Evolutionary conservation across 2,113 vertebrate genomes (phyloP).

Genomic region (Myiopsitta monachus): DNA sequence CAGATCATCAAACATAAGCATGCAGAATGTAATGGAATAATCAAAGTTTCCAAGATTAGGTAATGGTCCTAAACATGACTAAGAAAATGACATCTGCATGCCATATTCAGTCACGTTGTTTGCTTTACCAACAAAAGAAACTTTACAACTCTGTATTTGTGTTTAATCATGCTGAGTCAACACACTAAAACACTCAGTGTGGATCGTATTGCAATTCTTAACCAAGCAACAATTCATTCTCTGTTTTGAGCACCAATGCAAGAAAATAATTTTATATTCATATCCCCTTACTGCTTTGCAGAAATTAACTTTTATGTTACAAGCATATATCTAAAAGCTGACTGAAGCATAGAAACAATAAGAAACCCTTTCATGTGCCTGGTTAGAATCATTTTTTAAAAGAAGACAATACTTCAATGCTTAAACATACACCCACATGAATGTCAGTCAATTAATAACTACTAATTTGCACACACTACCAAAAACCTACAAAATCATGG

Average conservation of each 20-base stretch:
- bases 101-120: not conserved
- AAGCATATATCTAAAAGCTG: not conserved
- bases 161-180: not conserved
- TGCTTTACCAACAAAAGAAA: conserved; percentile 9
- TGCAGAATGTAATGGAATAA: not conserved
- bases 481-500: not conserved
- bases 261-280: not conserved
- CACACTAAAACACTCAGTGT: not conserved
- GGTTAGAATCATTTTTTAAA: not conserved
- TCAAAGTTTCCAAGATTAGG: not conserved
- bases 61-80: not conserved
- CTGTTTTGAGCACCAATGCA: not conserved
- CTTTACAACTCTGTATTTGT: not conserved
- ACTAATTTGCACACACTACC: not conserved
- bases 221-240: not conserved
- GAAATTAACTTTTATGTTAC: not conserved
- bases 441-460: not conserved
- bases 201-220: not conserved
- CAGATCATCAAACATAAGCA: not conserved
- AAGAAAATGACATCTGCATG: not conserved
- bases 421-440: not conserved
- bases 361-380: not conserved
- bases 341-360: not conserved
- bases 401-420: not conserved
- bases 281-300: not conserved